These are phyloP conservation scores for Helogale parvula DNA, from an alignment of 2,113 vertebrate species.

Conservation along the genomic window DNA sequence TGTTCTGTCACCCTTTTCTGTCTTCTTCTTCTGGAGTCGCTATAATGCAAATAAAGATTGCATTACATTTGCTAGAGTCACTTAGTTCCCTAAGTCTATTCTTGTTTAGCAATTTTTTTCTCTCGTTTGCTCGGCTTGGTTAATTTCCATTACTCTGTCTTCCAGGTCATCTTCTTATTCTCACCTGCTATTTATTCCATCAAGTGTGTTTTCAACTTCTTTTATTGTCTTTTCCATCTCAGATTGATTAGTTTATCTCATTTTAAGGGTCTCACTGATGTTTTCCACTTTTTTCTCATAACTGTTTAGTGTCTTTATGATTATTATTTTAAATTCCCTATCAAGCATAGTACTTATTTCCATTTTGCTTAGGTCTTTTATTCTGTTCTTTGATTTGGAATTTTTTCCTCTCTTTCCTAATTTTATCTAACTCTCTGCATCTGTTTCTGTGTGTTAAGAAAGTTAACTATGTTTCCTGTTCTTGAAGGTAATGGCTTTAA, in stretches of 20 bases:
- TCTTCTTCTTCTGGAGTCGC: neutral
- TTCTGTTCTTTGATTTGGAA: neutral
- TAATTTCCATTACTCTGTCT: neutral
- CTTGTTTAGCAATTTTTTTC: neutral
- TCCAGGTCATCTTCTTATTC: neutral
- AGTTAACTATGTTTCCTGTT: neutral
- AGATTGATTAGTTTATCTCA: neutral
- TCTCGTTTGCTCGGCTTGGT: neutral
- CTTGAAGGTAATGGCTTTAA: neutral
- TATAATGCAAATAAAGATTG: neutral
- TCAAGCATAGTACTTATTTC: neutral
- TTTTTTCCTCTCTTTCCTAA: neutral
- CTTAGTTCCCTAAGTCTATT: neutral
- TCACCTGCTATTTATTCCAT: neutral
- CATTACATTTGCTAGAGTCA: neutral
- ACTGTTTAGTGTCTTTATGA: neutral
- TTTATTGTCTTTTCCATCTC: neutral
- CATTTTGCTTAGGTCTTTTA: neutral
- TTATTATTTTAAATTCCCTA: neutral
- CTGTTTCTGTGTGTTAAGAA: neutral
- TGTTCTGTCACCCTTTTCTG: neutral
- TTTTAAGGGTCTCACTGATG: neutral
- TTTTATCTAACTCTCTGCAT: neutral
- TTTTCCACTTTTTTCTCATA: neutral
- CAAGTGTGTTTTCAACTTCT: neutral